Evolutionary conservation across 2,113 vertebrate genomes (phyloP).

Genomic region (Pomatorhinus ruficollis): DNA sequence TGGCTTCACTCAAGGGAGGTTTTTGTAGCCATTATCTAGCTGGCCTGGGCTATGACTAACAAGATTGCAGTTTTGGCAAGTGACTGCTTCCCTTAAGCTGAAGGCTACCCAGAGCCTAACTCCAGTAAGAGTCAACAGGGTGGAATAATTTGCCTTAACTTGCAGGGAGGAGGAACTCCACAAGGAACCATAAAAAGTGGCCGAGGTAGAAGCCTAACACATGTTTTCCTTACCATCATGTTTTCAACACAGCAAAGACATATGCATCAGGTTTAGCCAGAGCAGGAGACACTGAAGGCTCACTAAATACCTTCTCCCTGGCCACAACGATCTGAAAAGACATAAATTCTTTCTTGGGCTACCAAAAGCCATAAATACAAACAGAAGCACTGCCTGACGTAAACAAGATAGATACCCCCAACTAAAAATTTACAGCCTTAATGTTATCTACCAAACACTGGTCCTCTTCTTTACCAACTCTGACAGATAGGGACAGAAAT

Average conservation of each 20-base stretch:
- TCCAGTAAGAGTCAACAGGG: no score
- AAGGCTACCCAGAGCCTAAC: not conserved
- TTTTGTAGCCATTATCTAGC: not conserved
- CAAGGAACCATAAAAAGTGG: not conserved
- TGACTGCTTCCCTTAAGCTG: not conserved
- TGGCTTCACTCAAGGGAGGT: not conserved
- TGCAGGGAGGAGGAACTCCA: not conserved
- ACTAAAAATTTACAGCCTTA: not conserved
- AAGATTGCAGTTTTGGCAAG: not conserved
- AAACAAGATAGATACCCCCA: not conserved
- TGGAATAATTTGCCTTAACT: not conserved
- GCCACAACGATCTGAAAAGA: not conserved
- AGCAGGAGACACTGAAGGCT: not conserved
- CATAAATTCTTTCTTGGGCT: not conserved
- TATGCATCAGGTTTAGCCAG: not conserved
- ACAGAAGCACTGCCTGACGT: not conserved
- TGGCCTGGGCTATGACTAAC: not conserved
- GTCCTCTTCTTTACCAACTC: not conserved
- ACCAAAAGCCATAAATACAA: not conserved
- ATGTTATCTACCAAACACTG: not conserved
- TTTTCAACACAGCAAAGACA: not conserved
- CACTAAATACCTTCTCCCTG: not conserved
- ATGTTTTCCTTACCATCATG: not conserved
- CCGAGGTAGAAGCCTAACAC: not conserved
- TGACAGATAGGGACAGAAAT: constrained; percentile 8